These are phyloP conservation scores for Lasioglossum malachurum DNA, from an alignment of 2,888 invertebrate genomes.

Conservation along the genomic window DNA sequence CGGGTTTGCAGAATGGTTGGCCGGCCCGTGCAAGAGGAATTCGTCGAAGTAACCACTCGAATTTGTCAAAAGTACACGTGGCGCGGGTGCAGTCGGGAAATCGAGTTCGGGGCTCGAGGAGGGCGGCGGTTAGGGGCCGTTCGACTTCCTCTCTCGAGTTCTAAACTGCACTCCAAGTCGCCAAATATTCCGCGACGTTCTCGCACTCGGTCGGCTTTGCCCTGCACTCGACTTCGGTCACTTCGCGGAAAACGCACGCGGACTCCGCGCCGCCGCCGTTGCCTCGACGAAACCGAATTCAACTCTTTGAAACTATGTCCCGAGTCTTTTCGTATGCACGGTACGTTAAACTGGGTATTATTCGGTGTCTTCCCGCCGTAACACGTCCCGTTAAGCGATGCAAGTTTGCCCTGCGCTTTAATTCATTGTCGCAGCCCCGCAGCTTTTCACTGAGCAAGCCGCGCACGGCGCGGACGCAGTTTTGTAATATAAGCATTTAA, in stretches of 20 bases:
- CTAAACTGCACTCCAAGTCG: constrained; percentile 65
- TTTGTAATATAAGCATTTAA: background rate
- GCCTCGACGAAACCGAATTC: constrained; percentile 45
- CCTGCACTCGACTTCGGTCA: constrained; percentile 65
- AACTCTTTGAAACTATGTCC: constrained; percentile 48
- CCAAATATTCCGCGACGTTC: constrained; percentile 67
- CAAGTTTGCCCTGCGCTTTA: constrained; percentile 20
- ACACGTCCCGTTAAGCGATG: constrained; percentile 26
- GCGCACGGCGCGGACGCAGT: background rate
- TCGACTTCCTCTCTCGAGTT: constrained; percentile 55
- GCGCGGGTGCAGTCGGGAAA: constrained; percentile 9
- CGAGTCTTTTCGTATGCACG: constrained; percentile 42
- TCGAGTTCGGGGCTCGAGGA: constrained; percentile 9
- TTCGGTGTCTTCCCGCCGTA: constrained; percentile 12
- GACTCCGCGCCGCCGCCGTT: constrained; percentile 34
- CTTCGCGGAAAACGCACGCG: constrained; percentile 62
- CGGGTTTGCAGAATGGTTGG: background rate
- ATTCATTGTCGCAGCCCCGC: background rate
- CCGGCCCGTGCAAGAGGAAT: background rate
- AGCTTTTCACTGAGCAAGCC: background rate
- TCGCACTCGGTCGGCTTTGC: constrained; percentile 65
- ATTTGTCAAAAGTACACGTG: constrained; percentile 56
- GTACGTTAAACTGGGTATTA: constrained; percentile 46
- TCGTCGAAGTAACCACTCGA: constrained; percentile 20
- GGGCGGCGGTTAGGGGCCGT: constrained; percentile 8